A percentile compares a stretch with the other conserved stretches of the same genome.
phyloP scores from a whole-genome alignment of 2,888 invertebrate species.

The Drosophila basisetae region DNA sequence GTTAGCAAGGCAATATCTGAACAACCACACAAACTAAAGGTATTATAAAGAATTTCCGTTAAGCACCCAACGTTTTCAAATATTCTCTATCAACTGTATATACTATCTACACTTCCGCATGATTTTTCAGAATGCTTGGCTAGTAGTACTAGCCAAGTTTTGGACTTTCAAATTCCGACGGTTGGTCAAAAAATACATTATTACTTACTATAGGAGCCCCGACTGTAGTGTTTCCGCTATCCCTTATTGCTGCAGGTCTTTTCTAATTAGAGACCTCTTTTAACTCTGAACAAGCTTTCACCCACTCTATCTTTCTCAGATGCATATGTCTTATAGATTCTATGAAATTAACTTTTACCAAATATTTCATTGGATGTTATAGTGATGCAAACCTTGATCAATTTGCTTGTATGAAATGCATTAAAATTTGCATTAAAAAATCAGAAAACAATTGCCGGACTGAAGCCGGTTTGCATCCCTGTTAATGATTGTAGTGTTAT shows the following conservation, averaged over 20 bases:
- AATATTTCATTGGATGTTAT: not conserved
- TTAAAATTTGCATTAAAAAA: not conserved
- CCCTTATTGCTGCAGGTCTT: conserved; percentile 1
- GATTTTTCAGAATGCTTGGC: conserved; percentile 25
- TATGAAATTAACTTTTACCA: not conserved
- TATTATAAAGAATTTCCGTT: conserved; percentile 11
- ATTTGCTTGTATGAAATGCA: conserved; percentile 3
- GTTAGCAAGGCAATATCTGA: conserved; percentile 10
- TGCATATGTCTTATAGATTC: conserved; percentile 9
- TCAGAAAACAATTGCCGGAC: not conserved
- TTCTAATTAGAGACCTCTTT: not conserved
- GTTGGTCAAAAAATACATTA: not conserved
- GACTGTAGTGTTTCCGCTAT: conserved; percentile 17
- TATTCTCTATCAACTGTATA: conserved; percentile 22
- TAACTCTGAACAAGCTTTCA: not conserved
- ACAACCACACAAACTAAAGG: conserved; percentile 3
- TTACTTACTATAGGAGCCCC: conserved; percentile 11
- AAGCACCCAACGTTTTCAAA: conserved; percentile 5
- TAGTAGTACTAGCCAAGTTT: conserved; percentile 5
- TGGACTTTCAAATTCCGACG: conserved; percentile 5
- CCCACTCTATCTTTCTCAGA: not conserved
- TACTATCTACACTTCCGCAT: conserved; percentile 27
- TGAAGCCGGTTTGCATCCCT: conserved; percentile 5
- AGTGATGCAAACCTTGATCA: conserved; percentile 4
- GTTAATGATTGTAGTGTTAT: conserved; percentile 14